Conservation (phyloP, 2,113 vertebrate genomes). For the Salminus brasiliensis region DNA sequence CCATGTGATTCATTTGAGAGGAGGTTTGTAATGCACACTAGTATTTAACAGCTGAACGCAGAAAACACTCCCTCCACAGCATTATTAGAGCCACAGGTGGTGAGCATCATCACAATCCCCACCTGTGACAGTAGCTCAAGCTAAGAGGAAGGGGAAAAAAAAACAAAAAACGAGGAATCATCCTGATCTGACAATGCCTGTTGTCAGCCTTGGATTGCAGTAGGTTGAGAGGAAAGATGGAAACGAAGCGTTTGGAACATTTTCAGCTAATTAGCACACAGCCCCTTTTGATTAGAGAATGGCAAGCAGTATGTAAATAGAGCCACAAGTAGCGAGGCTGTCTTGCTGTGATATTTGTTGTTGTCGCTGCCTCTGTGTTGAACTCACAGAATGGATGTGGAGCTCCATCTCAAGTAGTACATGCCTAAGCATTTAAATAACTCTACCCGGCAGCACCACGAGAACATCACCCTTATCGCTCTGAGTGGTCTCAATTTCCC, state of each 20-base stretch:
- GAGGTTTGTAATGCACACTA: background rate
- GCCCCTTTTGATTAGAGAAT: slow-evolving; percentile 9
- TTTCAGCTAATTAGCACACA: slow-evolving; percentile 8
- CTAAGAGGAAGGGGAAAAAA: no score
- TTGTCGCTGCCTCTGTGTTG: slow-evolving; percentile 2
- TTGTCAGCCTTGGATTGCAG: background rate
- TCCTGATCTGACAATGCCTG: background rate
- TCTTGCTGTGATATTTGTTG: background rate
- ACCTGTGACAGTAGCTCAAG: background rate
- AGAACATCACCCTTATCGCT: slow-evolving; percentile 67
- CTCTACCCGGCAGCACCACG: slow-evolving; percentile 63
- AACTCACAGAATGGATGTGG: background rate
- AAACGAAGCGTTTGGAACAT: background rate
- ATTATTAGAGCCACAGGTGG: slow-evolving; percentile 10
- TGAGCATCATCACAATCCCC: background rate
- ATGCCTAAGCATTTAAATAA: slow-evolving; percentile 47
- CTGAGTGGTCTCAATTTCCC: slow-evolving; percentile 71
- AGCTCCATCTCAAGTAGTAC: slow-evolving; percentile 37
- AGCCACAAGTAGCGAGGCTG: background rate
- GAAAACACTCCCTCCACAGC: background rate
- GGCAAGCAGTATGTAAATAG: background rate
- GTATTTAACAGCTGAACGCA: background rate
- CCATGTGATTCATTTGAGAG: background rate
- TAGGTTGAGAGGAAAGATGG: background rate
- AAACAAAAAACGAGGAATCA: background rate